Base-by-base conservation (phyloP, 2,113 vertebrate genomes). In the Pachycephala philippinensis region DNA sequence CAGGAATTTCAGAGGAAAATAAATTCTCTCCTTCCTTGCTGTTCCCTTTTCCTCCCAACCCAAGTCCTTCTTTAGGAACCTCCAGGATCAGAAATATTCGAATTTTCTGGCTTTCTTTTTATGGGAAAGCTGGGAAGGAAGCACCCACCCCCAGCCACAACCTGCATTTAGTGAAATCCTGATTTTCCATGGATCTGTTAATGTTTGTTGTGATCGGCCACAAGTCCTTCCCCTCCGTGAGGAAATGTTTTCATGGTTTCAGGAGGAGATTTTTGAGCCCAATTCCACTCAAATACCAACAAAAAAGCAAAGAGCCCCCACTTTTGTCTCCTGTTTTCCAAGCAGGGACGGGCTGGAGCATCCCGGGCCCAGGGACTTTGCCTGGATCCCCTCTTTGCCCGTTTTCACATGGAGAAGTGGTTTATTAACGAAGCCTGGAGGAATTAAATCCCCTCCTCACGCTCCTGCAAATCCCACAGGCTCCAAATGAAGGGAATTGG, bases 131-230 rank as follows among this genome's bases (percentile, higher is more conserved):
- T n/a, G 45, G 40, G 53, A 72, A 53, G 19, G 56, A 64, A 75
- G 8, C 17, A 3, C 5, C 33, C 53, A 42, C 22, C 10, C 18
- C 31, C 52, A 3, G 39, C 1, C 18, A 59, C 18, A 81, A 45
- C 66, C 57, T 37, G 10, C 9, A 8, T 24, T 24, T 24, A 1
- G 2, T 20, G 20, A 74, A 84, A 70, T 39, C 45, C 64, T 0
- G 0, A 27, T 78, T 95, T 87, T 79, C 70, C 88, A 74, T 0
- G 0, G 18, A 8, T 40, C 12, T 0, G 1, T 37, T 37, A 0
- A 6, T n/a, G 23, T 53, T 42, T 33, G 21, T 23, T 13, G 2
- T 26, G 30, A 35, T 33, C 13, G 6, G 63, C 63, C 70, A 13
- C 7, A 4, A 39, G 26, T 5, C 44, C 76, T 76, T 42, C 8